phyloP scores from a whole-genome alignment of 2,888 invertebrate genomes.

The Adelphocoris suturalis region DNA sequence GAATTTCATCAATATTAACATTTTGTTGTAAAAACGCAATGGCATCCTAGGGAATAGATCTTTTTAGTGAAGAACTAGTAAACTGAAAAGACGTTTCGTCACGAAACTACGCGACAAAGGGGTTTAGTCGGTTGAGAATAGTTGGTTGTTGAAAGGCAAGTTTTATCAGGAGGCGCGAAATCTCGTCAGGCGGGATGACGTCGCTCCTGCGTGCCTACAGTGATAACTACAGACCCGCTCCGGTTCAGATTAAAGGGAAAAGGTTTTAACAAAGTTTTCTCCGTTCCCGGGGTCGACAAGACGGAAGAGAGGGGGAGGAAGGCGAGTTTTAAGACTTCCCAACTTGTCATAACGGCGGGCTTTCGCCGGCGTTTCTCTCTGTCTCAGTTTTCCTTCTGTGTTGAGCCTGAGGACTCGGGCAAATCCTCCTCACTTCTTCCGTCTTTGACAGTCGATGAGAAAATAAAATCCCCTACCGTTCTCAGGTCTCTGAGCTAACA shows the following conservation, averaged over 20 bases:
- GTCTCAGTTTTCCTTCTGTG: conserved; percentile 16
- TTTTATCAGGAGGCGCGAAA: conserved; percentile 56
- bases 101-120: conserved; percentile 20
- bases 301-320: background rate
- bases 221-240: conserved; percentile 43
- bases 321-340: conserved; percentile 57
- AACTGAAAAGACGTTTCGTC: background rate
- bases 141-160: conserved; percentile 14
- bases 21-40: too few relatives aligned
- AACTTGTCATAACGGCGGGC: conserved; percentile 62
- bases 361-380: background rate
- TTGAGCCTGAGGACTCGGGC: background rate
- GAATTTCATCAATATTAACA: too few relatives aligned
- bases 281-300: background rate
- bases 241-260: conserved; percentile 57
- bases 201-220: conserved; percentile 1
- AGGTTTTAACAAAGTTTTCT: conserved; percentile 61
- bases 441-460: background rate
- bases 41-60: too few relatives aligned
- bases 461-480: background rate
- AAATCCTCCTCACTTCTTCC: background rate
- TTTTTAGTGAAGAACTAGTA: background rate
- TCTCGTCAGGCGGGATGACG: conserved; percentile 52
- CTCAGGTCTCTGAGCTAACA: background rate
- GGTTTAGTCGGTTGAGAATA: background rate